Base-by-base conservation (phyloP, 2,888 invertebrate species). In the Sepiola atlantica region DNA sequence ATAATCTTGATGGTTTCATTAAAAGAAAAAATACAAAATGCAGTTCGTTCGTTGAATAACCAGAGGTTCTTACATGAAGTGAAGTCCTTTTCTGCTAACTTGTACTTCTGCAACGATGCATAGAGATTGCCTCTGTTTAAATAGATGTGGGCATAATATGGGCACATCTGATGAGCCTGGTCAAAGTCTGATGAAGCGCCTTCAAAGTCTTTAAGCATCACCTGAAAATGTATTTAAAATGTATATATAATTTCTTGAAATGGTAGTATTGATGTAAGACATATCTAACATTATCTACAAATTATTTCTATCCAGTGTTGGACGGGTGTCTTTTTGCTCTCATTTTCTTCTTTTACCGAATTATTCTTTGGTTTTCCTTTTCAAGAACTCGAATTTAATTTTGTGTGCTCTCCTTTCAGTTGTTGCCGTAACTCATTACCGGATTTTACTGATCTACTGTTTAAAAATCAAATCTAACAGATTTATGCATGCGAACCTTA, bases 81-180 rank as follows among this genome's bases (percentile, higher is more conserved):
- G 95, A 97, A 97, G 95, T 97, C 97, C 91, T 96, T 95, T 94
- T 97, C 97, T 24, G 97, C 97, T 94, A 96, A 95, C 18, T 96
- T 96, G 94, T 95, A 97, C 95, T 96, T 95, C 28, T 96, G 96
- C 94, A 97, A 95, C n/a, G 97, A 97, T 35, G 96, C 95, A 94
- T 96, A 97, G 91, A 97, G 96, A 94, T 97, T 97, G 28, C 96
- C 97, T 94, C 97, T 95, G 96, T 97, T 97, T 95, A 97, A 97
- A 95, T 97, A 97, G 95, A 97, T 96, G 95, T 97, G 97, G 18
- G 97, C 97, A 0, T 97, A 97, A 95, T 96, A 95, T 0, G 97
- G 97, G 94, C 97, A 97, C 94, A 97, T 95, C 91, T 96, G 95
- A 94, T 97, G 96, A 54, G 97, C 97, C 35, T 94, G 94, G 32